Evolutionary conservation across 23 tunicate species (phyloP).

Genomic region (Phallusia fumigata): DNA sequence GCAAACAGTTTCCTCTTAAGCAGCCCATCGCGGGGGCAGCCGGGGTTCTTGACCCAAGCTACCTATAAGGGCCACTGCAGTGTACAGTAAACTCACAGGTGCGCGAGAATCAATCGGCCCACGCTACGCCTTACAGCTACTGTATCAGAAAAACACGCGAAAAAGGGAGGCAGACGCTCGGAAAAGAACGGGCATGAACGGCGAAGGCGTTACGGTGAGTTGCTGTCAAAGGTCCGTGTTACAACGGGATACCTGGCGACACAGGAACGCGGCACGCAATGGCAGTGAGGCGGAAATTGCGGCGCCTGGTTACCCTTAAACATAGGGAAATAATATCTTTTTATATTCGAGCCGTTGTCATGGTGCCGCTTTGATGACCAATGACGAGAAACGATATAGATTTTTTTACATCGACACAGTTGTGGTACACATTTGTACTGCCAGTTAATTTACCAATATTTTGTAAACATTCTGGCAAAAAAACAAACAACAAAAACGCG

Average conservation of each 20-base stretch:
- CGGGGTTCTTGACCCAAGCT: no score
- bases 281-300: conserved; percentile 1
- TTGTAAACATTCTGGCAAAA: no score
- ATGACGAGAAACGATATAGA: no score
- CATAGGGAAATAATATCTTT: no score
- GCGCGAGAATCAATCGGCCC: not conserved
- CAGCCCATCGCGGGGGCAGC: no score
- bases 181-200: not conserved
- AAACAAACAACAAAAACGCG: no score
- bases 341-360: no score
- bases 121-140: not conserved
- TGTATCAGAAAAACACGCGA: not conserved
- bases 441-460: no score
- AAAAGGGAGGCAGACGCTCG: not conserved
- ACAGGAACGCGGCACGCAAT: not conserved
- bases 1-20: no score
- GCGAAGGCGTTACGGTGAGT: not conserved
- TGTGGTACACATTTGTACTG: no score
- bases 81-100: conserved; percentile 12
- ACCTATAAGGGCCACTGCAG: not conserved
- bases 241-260: conserved; percentile 12
- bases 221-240: not conserved
- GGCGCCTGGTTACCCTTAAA: not conserved
- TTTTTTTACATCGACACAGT: no score
- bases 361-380: no score